Conservation (phyloP, 2,113 vertebrate genomes). For the Pyrgilauda ruficollis region DNA sequence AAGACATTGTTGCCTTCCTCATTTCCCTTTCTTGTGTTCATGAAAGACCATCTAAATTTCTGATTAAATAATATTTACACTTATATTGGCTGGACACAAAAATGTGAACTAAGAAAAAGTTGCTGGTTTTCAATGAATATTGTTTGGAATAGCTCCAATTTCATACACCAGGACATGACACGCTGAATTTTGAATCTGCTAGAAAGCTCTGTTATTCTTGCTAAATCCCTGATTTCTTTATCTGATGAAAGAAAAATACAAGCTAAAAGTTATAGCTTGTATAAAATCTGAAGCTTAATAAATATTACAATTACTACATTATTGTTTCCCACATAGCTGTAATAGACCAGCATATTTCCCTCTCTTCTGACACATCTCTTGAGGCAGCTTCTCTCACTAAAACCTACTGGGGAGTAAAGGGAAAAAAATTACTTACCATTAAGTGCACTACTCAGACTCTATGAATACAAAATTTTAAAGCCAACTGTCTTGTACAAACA, state of each 20-base stretch:
- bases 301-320: not conserved
- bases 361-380: not conserved
- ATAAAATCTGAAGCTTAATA: not conserved
- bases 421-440: not conserved
- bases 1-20: not conserved
- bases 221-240: not conserved
- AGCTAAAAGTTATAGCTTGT: not conserved
- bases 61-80: not conserved
- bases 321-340: not conserved
- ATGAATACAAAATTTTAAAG: not conserved
- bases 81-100: not conserved
- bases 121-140: not conserved
- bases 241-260: not conserved
- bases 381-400: not conserved
- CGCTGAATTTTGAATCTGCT: not conserved
- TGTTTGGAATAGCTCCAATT: not conserved
- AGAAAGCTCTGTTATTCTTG: not conserved
- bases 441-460: not conserved
- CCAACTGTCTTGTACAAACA: not conserved
- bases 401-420: not conserved
- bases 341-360: not conserved
- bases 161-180: not conserved
- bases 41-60: not conserved
- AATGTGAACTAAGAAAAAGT: not conserved
- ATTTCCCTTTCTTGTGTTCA: not conserved